Percentiles rank a stretch among this genome's conserved stretches.
These are phyloP conservation scores for Apocheima hispidaria DNA, from an alignment of 2,888 invertebrate species.

Conservation along the genomic window DNA sequence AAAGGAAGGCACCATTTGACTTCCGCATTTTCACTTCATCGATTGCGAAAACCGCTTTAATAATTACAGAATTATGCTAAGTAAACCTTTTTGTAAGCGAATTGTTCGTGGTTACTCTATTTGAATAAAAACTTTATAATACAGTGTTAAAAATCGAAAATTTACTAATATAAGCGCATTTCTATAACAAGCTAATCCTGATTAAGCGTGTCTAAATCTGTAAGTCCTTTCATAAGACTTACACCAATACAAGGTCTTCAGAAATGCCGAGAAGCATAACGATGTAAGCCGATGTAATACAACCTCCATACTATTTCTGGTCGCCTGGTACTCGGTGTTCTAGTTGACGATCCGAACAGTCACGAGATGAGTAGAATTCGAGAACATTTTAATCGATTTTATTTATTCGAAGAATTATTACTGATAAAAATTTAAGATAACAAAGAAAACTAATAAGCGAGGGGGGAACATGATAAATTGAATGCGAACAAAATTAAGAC, in stretches of 20 bases:
- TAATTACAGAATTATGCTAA: constrained; percentile 2
- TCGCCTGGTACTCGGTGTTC: constrained; percentile 79
- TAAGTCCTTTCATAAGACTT: constrained; percentile 64
- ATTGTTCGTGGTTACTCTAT: not conserved
- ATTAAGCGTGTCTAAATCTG: constrained; percentile 44
- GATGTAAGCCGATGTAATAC: constrained; percentile 47
- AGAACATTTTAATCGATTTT: constrained; percentile 52
- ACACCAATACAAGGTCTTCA: constrained; percentile 62
- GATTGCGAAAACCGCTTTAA: constrained; percentile 26
- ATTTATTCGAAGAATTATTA: constrained; percentile 48
- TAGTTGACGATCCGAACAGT: constrained; percentile 82
- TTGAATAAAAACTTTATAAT: not conserved
- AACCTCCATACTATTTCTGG: constrained; percentile 60
- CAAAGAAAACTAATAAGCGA: constrained; percentile 21
- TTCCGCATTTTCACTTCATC: constrained; percentile 65
- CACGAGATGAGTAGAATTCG: constrained; percentile 66
- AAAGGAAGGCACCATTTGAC: constrained; percentile 61
- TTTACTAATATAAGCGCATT: constrained; percentile 35
- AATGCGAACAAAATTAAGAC: constrained; percentile 18
- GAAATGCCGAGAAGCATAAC: constrained; percentile 55
- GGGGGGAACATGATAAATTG: constrained; percentile 1
- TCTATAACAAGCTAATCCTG: constrained; percentile 43
- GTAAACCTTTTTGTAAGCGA: not conserved
- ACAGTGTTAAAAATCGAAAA: constrained; percentile 1
- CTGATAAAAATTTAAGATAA: constrained; percentile 32